Evolutionary conservation across 2,888 invertebrate species (phyloP), one percentile per base, ranked within the genome.

Genomic region (Phengaris arion): DNA sequence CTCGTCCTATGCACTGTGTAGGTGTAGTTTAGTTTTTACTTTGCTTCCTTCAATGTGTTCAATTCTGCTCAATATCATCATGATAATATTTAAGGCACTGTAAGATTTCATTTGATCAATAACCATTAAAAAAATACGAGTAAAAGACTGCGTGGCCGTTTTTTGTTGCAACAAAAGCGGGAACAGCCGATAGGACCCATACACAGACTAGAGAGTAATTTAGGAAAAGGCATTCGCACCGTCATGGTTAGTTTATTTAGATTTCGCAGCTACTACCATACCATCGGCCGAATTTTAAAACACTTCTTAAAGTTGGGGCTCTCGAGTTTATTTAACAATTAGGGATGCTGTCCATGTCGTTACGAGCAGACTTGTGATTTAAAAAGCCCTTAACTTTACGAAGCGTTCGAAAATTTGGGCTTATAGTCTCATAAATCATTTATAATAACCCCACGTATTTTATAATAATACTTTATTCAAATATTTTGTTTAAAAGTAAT

Each of bases 11-110:
- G 72, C 54, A 9, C 72, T n/a, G 35, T 64, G 45, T 64, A 59
- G 57, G 57, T 57, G 64, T 64, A 12, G 64, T 64, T 59, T 64
- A 45, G 13, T 84, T 88, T 87, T 70, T 79, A 79, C 76, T 86
- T 90, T 85, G 89, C 90, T 91, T 90, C 89, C 90, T 88, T 89
- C 84, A 81, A 89, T 91, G 91, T 91, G 91, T 91, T 92, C 91
- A 89, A 87, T 84, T 87, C 86, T 90, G 91, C 91, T 91, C 91
- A 92, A 90, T 87, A 81, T 83, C 79, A 75, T 70, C 51, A 75
- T 57, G 70, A 70, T 75, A 54, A 59, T 75, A 75, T 57, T 59
- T 70, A 76, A 79, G 78, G 76, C 77, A 78, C 78, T 76, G 76
- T 77, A 74, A 75, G 74, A 74, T 76, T 72, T 76, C 51, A 75